Evolutionary conservation across 2,797 vertebrate genomes (phyloP), one percentile per base, ranked within the genome.

Genomic region (Enteromius paludinosus): DNA sequence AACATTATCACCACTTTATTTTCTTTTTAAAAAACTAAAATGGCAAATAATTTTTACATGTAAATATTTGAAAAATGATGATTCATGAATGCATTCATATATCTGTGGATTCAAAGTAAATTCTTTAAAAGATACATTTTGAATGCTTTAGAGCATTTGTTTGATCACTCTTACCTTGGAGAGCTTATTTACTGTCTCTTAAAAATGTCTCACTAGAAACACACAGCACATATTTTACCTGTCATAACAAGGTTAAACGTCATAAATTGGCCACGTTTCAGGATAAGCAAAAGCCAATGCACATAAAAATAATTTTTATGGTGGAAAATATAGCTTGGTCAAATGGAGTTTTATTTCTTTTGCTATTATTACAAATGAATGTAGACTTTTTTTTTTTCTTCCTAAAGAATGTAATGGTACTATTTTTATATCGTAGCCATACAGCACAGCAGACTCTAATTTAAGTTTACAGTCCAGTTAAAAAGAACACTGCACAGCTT

Each of bases 381-480:
- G 43, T 23, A 28, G 56, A n/a, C 30, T 43, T 54, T 30, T 76
- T 38, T 76, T 86, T 86, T 28, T 66, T 70, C 28, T 72, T 69
- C 74, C 71, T 75, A 30, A 69, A 70, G 69, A 88, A 83, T 82
- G 81, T 62, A 77, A 68, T 78, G 79, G 77, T 86, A 68, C 87
- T 87, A 78, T 81, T 70, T 82, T 84, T 82, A 86, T 83, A 78
- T 45, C 64, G 54, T 73, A 62, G 71, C 76, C 30, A 56, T 75
- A 79, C 72, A 83, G 85, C 59, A 65, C 78, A 84, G 83, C 76
- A 83, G 71, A 83, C 52, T 77, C 79, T 74, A 78, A 86, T 84
- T 89, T 84, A 82, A 71, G 30, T 89, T 89, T 78, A 70, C 61
- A 83, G 59, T 88, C 81, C 74, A 54, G 68, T 86, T 90, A 83